phyloP scores from a whole-genome alignment of 2,888 invertebrate species.

The Euzophera pinguis region DNA sequence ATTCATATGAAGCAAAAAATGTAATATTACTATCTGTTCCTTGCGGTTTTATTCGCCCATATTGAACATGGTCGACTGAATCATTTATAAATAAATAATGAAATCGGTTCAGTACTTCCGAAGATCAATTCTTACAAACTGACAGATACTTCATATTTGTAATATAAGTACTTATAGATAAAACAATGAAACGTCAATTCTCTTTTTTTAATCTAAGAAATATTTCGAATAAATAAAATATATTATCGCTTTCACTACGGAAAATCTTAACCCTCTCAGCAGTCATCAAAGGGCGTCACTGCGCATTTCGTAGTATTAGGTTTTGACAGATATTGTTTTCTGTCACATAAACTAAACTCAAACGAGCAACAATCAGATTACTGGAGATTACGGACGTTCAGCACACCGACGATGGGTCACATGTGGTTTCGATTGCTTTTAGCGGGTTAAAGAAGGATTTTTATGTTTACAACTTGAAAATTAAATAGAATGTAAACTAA shows the following conservation, averaged over 20 bases:
- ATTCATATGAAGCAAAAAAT: too few species aligned
- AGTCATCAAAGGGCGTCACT: slow-evolving; percentile 49
- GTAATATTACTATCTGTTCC: too few species aligned
- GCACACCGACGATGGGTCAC: background rate
- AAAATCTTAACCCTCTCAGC: slow-evolving; percentile 19
- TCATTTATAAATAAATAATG: too few species aligned
- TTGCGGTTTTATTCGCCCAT: too few species aligned
- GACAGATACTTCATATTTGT: too few species aligned
- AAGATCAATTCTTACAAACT: too few species aligned
- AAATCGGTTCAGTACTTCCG: too few species aligned
- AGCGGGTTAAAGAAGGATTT: slow-evolving; percentile 4
- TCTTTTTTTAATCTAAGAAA: too few species aligned
- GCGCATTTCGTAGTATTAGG: slow-evolving; percentile 68
- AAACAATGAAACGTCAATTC: too few species aligned
- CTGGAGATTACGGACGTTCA: slow-evolving; percentile 31
- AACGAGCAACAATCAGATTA: slow-evolving; percentile 41
- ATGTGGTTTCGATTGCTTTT: slow-evolving; percentile 15
- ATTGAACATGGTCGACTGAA: too few species aligned
- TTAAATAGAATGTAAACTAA: too few species aligned
- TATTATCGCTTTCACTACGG: slow-evolving; percentile 17
- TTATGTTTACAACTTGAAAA: background rate
- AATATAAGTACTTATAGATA: too few species aligned
- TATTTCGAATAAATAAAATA: background rate
- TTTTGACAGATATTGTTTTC: slow-evolving; percentile 70
- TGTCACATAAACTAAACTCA: slow-evolving; percentile 63